These are phyloP conservation scores for Electrona antarctica DNA, from an alignment of 2,113 vertebrate genomes.

Conservation along the genomic window DNA sequence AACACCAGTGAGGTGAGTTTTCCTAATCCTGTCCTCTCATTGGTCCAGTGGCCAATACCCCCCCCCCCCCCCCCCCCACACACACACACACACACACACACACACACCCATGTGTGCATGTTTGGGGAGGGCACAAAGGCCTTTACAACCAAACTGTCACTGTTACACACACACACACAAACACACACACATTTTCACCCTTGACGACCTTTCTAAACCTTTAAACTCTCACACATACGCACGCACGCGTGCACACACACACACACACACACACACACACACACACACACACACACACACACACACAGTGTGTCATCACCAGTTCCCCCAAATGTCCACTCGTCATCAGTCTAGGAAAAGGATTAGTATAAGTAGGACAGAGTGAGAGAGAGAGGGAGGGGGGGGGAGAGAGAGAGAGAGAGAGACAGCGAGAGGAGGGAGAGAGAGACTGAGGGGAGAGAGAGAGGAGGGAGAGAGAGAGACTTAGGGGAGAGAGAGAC, in stretches of 20 bases:
- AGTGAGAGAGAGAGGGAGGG: conserved; percentile 19
- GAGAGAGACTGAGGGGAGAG: no score
- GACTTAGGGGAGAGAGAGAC: no score
- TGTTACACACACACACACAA: no score
- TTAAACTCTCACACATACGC: conserved; percentile 22
- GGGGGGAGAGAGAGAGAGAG: conserved; percentile 30
- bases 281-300: no score
- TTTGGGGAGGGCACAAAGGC: conserved; percentile 64
- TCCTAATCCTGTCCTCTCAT: no score
- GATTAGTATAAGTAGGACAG: conserved; percentile 32
- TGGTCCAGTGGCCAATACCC: conserved; percentile 41
- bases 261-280: conserved; percentile 13
- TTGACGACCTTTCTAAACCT: no score
- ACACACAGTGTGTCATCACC: conserved; percentile 1
- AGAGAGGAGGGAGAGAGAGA: no score
- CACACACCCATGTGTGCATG: conserved; percentile 31
- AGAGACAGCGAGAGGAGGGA: conserved; percentile 25
- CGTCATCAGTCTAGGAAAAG: conserved; percentile 45
- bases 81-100: background rate
- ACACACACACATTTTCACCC: conserved; percentile 32
- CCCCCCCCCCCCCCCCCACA: conserved; percentile 1
- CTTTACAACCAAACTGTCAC: conserved; percentile 54
- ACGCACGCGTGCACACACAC: conserved; percentile 15
- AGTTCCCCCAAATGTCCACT: conserved; percentile 42
- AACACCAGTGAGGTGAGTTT: no score